phyloP scores from a whole-genome alignment of 64 coral and sea anemone genomes.

The Montipora cactus region DNA sequence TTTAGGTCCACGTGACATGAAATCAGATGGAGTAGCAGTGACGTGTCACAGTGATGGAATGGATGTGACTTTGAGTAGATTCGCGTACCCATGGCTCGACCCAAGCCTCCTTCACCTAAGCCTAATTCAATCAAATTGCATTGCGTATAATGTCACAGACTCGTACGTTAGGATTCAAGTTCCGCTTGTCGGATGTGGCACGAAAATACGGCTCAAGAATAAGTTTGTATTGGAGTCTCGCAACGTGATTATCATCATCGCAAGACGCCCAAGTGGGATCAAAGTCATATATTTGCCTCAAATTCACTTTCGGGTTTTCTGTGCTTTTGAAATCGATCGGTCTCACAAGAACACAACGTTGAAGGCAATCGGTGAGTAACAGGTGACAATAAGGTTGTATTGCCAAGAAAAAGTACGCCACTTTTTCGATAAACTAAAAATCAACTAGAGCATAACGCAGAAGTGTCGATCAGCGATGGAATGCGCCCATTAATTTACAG shows the following conservation, averaged over 20 bases:
- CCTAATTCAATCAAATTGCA: slow-evolving; percentile 24
- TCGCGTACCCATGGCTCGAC: slow-evolving; percentile 22
- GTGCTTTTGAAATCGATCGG: slow-evolving; percentile 2
- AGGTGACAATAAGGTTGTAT: too few relatives aligned
- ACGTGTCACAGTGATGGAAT: neutral
- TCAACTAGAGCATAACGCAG: too few relatives aligned
- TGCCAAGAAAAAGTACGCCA: neutral
- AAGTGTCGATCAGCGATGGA: too few relatives aligned
- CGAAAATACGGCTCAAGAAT: neutral
- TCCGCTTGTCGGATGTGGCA: slow-evolving; percentile 10
- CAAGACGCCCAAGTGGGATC: neutral
- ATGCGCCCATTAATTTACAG: too few relatives aligned
- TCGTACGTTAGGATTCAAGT: neutral
- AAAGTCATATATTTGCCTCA: slow-evolving; percentile 15
- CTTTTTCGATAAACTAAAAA: too few relatives aligned
- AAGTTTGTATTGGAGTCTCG: slow-evolving; percentile 12
- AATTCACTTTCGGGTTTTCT: neutral
- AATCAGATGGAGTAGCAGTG: slow-evolving; percentile 11
- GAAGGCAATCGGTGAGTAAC: slow-evolving; percentile 9
- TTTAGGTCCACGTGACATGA: slow-evolving; percentile 14
- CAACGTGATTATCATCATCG: neutral
- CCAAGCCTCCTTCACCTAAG: neutral
- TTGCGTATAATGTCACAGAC: neutral
- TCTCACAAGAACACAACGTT: neutral
- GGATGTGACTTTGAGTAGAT: slow-evolving; percentile 23